Evolutionary conservation across 2,797 vertebrate species (phyloP), one percentile per base, ranked within the genome.

Genomic region (Gadopsis bispinosus): DNA sequence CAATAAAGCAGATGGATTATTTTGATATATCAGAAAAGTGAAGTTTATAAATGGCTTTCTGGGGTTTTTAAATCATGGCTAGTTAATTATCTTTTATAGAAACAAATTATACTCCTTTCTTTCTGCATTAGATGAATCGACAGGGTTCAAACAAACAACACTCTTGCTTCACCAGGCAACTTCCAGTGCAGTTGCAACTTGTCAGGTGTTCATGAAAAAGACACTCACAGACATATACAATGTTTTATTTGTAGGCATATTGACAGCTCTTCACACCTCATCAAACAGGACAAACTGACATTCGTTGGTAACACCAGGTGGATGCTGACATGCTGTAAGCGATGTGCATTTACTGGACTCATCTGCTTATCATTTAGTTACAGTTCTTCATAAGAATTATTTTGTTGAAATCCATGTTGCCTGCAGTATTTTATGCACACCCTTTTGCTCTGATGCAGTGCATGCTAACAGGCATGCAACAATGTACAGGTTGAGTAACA

Each of bases 381-480:
- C 50, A 79, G 37, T 75, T 78, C 48, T 66, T 60, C 20, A 37
- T 41, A 22, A 61, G 12, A 54, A 47, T 7, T 12, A 22, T 53
- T 68, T 48, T 48, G 43, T 51, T 82, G 48, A 67, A 48, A 73
- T 69, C 51, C 45, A 29, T 45, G 19, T 55, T 37, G 47, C 62
- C 64, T 76, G 69, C 81, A 91, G 79, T 86, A 82, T 77, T 87
- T 80, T 58, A 81, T 87, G 90, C 92, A 92, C 91, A 90, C 73
- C 87, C 86, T 89, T 79, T 91, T 90, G 91, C 91, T 94, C 76
- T 88, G 84, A 87, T 91, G 87, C 89, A 88, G 91, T 92, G 91
- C 88, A 84, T 81, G 84, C 85, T 80, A 67, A 84, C 88, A 83
- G 68, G 89, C 76, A 85, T 77, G 83, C 87, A 80, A 77, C 87